Base-by-base conservation (phyloP, 1,140 invertebrate species). In the Trigoniulus corallinus region DNA sequence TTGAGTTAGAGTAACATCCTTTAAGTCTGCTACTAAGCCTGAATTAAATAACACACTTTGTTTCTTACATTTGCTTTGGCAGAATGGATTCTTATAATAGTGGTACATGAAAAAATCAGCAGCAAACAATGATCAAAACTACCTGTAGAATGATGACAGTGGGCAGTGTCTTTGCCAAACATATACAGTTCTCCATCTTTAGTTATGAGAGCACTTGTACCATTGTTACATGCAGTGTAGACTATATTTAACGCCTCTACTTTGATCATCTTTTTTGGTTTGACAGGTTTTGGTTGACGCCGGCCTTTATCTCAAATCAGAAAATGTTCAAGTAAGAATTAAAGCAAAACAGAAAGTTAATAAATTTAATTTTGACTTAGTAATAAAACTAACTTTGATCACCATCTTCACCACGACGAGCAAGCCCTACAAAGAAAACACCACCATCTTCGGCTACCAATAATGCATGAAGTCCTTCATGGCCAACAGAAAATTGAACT, bases 141-240 rank as follows among this genome's bases (percentile, higher is more conserved):
- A 71, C 81, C 82, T 51, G 78, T 78, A 12, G 72, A 67, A 23
- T 77, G 69, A 69, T 95, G 88, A 62, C 84, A 84, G 64, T 94
- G 82, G 3, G 82, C 72, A 3, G 85, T 87, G 70, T 97, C 92
- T 68, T 96, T 96, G 22, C 92, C 92, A 67, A 89, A 95, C 80
- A 97, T 88, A 39, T 85, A 77, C 1, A 95, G 67, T 57, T 88
- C 80, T 0, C 92, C 92, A 50, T 86, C 81, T 61, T 81, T 79
- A 10, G 86, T 91, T 0, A 96, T 81, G 39, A 96, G 74, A 23
- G 89, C 91, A 26, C 88, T 92, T 18, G 87, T 89, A 4, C 89
- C 92, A 71, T 91, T 91, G 66, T 95, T 96, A 61, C 89, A 94
- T 2, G 89, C 87, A 1, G 81, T 81, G 61, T 78, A 77, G 1